phyloP scores from a whole-genome alignment of 2,888 invertebrate genomes.

The Tenthredo mesomela region DNA sequence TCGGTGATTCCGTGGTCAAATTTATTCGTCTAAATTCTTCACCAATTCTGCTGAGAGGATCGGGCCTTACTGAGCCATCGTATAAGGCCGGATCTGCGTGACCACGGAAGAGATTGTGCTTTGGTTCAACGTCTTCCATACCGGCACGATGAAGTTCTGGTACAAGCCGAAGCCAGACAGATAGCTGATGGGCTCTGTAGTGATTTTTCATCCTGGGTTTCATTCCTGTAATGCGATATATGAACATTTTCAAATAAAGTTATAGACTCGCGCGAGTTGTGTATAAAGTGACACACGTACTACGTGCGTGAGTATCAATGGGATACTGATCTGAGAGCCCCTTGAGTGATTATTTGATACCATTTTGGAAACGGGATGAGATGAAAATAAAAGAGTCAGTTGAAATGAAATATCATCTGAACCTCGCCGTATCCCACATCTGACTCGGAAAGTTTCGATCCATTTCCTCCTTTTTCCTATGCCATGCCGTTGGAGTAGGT shows the following conservation, averaged over 20 bases:
- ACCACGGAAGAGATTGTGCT: slow-evolving; percentile 94
- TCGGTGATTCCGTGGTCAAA: slow-evolving; percentile 83
- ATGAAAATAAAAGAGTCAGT: slow-evolving; percentile 18
- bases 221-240: slow-evolving; percentile 83
- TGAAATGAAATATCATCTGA: background rate
- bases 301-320: background rate
- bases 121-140: slow-evolving; percentile 92
- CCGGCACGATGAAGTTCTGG: slow-evolving; percentile 94
- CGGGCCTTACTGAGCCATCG: slow-evolving; percentile 92
- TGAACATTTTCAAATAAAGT: background rate
- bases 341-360: slow-evolving; percentile 16
- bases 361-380: background rate
- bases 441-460: slow-evolving; percentile 18
- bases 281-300: background rate
- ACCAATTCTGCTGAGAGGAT: slow-evolving; percentile 86
- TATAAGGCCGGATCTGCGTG: slow-evolving; percentile 94
- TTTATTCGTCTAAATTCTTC: slow-evolving; percentile 82
- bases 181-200: slow-evolving; percentile 96
- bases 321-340: background rate
- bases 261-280: background rate
- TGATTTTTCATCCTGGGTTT: slow-evolving; percentile 95
- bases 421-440: background rate
- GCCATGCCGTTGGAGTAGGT: background rate
- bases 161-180: slow-evolving; percentile 96
- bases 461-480: background rate